phyloP scores from a whole-genome alignment of 2,113 vertebrate genomes.

The Anolis carolinensis region DNA sequence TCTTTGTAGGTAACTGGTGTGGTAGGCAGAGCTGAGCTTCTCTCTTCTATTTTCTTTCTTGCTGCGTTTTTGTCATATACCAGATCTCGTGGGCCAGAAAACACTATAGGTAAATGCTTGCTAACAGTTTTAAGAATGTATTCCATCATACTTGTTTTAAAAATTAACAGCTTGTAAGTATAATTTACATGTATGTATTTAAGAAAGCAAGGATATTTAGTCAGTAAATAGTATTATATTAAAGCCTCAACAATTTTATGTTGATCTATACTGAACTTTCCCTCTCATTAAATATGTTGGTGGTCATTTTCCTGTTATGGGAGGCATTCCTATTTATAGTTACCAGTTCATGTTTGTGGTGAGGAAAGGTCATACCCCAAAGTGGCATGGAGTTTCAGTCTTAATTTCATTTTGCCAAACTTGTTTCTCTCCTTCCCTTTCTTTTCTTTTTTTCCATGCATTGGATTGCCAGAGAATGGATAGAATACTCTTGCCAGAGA shows the following conservation, averaged over 20 bases:
- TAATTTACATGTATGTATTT: too few relatives aligned
- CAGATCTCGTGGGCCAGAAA: conserved; percentile 89
- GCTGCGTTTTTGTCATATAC: conserved; percentile 95
- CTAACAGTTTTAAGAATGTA: neutral
- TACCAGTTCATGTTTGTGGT: neutral
- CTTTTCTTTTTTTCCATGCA: neutral
- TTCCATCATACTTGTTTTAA: neutral
- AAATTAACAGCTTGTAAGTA: too few relatives aligned
- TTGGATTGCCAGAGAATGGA: neutral
- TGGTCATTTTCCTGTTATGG: neutral
- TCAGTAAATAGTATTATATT: neutral
- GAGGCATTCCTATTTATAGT: too few relatives aligned
- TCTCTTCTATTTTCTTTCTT: conserved; percentile 95
- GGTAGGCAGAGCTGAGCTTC: conserved; percentile 95
- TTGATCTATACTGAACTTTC: neutral
- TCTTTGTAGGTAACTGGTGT: conserved; percentile 91
- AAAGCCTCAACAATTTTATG: neutral
- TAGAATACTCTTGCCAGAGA: neutral
- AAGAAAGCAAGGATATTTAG: neutral
- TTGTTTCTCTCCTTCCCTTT: neutral
- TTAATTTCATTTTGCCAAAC: neutral
- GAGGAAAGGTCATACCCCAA: neutral
- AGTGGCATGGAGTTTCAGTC: neutral
- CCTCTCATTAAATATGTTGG: neutral
- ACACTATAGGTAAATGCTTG: conserved; percentile 86